Conservation (phyloP, 2,113 vertebrate species). For the Empidonax traillii region DNA sequence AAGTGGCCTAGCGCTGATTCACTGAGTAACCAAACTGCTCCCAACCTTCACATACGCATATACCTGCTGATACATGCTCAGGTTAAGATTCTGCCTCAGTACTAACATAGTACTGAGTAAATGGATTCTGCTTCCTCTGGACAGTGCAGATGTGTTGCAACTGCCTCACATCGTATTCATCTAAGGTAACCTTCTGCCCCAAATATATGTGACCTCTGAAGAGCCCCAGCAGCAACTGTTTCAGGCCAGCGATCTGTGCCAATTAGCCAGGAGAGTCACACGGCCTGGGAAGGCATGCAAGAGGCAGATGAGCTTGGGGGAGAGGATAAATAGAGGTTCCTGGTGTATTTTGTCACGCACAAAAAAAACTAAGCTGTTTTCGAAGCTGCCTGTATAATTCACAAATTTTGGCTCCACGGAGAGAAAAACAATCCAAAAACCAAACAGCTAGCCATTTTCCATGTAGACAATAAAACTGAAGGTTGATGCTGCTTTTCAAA, state of each 20-base stretch:
- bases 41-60: neutral
- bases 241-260: neutral
- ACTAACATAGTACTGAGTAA: neutral
- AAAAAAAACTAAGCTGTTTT: neutral
- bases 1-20: neutral
- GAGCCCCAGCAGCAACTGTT: neutral
- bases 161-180: neutral
- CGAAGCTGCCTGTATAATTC: neutral
- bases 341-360: neutral
- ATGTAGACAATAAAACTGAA: neutral
- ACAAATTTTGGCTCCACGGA: neutral
- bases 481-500: neutral
- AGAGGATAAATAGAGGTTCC: neutral
- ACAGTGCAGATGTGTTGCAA: neutral
- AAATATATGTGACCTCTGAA: neutral
- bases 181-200: neutral
- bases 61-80: neutral
- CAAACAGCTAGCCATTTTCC: neutral
- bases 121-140: neutral
- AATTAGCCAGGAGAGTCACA: neutral
- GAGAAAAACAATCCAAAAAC: neutral
- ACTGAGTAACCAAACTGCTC: neutral
- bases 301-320: neutral
- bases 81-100: neutral
- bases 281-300: neutral